These are phyloP conservation scores for Antechinus flavipes DNA, from an alignment of 2,113 vertebrate genomes.

Conservation along the genomic window DNA sequence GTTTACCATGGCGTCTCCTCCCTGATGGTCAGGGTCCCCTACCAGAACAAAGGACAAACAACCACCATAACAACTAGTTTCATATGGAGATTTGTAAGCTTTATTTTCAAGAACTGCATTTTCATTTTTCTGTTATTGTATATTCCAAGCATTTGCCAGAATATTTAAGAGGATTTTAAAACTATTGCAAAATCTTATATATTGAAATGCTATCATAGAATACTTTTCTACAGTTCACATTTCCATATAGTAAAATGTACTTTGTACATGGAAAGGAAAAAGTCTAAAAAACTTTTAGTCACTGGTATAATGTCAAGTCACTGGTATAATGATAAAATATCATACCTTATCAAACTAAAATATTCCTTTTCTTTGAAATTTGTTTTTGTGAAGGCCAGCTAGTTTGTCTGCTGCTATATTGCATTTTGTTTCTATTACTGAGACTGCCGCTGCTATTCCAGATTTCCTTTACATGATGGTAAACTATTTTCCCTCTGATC, in stretches of 20 bases:
- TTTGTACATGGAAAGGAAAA: not conserved
- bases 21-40: too few relatives aligned
- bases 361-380: not conserved
- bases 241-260: not conserved
- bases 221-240: not conserved
- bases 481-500: not conserved
- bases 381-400: not conserved
- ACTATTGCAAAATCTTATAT: not conserved
- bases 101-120: not conserved
- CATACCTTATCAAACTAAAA: not conserved
- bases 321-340: not conserved
- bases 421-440: not conserved
- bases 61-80: not conserved
- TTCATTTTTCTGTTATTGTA: not conserved
- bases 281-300: too few relatives aligned
- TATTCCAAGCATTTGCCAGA: not conserved
- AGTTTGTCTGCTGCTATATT: not conserved
- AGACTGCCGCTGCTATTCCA: not conserved
- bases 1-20: too few relatives aligned
- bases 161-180: not conserved
- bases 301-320: not conserved
- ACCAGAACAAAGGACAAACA: too few relatives aligned
- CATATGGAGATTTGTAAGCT: not conserved
- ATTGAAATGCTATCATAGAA: not conserved
- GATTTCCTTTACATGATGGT: not conserved